phyloP scores from a whole-genome alignment of 2,113 vertebrate genomes.

The Macaca mulatta region DNA sequence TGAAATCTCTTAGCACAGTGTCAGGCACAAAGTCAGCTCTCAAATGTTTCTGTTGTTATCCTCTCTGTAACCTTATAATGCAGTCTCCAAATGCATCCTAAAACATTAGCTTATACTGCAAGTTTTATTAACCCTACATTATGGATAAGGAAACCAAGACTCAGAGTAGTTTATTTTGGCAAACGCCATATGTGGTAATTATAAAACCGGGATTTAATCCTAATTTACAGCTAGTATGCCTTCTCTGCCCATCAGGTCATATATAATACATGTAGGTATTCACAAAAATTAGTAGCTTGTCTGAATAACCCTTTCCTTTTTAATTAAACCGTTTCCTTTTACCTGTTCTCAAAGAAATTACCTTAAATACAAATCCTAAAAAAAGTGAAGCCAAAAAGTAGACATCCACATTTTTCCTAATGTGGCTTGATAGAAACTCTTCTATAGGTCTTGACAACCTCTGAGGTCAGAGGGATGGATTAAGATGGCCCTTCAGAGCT shows the following conservation, averaged over 20 bases:
- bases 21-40: not conserved
- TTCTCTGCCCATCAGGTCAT: not conserved
- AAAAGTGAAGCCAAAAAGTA: not conserved
- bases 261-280: not conserved
- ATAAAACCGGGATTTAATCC: constrained; percentile 1
- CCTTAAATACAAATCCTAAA: not conserved
- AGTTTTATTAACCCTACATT: not conserved
- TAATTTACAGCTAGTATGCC: not conserved
- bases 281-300: constrained; percentile 22
- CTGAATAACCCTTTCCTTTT: not conserved
- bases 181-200: not conserved
- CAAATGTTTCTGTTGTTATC: not conserved
- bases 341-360: not conserved
- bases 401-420: not conserved
- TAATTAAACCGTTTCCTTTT: not conserved
- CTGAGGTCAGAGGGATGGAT: not conserved
- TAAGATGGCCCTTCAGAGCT: not conserved
- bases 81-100: not conserved
- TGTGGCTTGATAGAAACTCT: not conserved
- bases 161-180: not conserved
- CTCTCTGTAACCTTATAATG: not conserved
- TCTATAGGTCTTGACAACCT: not conserved
- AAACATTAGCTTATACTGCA: not conserved
- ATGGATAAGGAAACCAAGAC: not conserved
- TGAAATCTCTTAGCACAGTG: not conserved